These are phyloP conservation scores for Cerastis rubricosa DNA, from an alignment of 2,888 invertebrate species.

Conservation along the genomic window DNA sequence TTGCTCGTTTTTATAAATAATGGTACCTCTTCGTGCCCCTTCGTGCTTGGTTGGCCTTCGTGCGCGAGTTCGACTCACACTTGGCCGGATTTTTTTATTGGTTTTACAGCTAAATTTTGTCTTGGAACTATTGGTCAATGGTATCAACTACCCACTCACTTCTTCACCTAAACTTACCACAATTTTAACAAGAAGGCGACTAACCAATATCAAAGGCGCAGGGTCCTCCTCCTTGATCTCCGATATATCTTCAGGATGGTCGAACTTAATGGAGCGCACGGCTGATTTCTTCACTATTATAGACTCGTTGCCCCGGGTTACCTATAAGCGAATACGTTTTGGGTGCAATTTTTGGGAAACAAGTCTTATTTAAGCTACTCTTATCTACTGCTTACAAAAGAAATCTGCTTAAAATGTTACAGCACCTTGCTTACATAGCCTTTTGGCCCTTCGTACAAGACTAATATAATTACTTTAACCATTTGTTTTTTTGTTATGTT, in stretches of 20 bases:
- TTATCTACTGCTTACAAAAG: no score
- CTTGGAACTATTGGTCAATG: neutral
- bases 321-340: conserved; percentile 68
- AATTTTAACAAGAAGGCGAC: conserved; percentile 67
- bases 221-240: conserved; percentile 91
- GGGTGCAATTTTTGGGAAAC: conserved; percentile 28
- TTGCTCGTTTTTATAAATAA: no score
- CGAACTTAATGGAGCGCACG: conserved; percentile 88
- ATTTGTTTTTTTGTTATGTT: no score
- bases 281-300: conserved; percentile 84
- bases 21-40: no score
- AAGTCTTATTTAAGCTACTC: neutral
- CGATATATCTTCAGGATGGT: conserved; percentile 74
- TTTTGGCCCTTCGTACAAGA: no score
- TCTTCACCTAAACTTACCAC: conserved; percentile 2
- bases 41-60: no score
- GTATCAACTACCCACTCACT: neutral
- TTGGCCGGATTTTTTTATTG: neutral
- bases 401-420: no score
- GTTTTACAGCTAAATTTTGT: neutral
- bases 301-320: conserved; percentile 72
- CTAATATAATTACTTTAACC: no score
- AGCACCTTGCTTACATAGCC: no score
- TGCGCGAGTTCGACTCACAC: neutral
- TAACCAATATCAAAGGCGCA: conserved; percentile 83